Percentiles rank a stretch among this genome's conserved stretches.
Evolutionary conservation across 2,888 invertebrate genomes (phyloP).

Genomic region (Tigriopus californicus): DNA sequence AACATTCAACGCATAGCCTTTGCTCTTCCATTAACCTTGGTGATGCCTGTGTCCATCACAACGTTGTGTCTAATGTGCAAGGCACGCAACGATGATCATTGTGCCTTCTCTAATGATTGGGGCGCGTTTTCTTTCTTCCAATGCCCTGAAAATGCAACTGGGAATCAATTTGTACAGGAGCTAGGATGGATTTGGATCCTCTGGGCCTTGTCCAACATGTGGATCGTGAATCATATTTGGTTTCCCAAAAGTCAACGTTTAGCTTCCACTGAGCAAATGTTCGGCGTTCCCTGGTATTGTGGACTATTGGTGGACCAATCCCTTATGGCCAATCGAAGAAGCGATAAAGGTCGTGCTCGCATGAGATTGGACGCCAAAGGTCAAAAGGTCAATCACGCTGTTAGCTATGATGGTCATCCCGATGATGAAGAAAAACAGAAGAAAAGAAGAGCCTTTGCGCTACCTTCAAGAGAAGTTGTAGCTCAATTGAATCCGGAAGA

Average conservation of each 20-base stretch:
- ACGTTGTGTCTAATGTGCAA: slow-evolving; percentile 22
- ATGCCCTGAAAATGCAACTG: slow-evolving; percentile 9
- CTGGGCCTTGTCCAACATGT: slow-evolving; percentile 81
- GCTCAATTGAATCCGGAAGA: slow-evolving; percentile 23
- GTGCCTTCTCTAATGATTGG: slow-evolving; percentile 8
- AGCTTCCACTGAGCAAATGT: slow-evolving; percentile 84
- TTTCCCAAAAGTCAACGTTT: slow-evolving; percentile 89
- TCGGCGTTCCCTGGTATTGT: slow-evolving; percentile 80
- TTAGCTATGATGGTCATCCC: slow-evolving; percentile 34
- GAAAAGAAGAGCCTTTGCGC: slow-evolving; percentile 16
- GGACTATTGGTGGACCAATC: slow-evolving; percentile 81
- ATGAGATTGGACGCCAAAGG: no score
- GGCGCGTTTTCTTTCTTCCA: neutral
- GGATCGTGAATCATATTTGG: slow-evolving; percentile 93
- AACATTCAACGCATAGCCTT: slow-evolving; percentile 31
- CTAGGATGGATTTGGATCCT: slow-evolving; percentile 60
- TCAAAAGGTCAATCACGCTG: slow-evolving; percentile 72
- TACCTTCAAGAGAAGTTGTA: neutral
- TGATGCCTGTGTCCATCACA: slow-evolving; percentile 27
- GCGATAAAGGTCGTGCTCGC: slow-evolving; percentile 38
- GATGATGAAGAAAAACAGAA: slow-evolving; percentile 33
- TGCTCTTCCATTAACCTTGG: slow-evolving; percentile 29
- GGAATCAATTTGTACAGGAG: slow-evolving; percentile 18
- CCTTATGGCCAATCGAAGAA: slow-evolving; percentile 72
- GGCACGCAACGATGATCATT: slow-evolving; percentile 21